A percentile compares a stretch with the other conserved stretches of the same genome.
These are phyloP conservation scores for Phalloptychus januarius DNA, from an alignment of 2,797 vertebrate species.

Conservation along the genomic window DNA sequence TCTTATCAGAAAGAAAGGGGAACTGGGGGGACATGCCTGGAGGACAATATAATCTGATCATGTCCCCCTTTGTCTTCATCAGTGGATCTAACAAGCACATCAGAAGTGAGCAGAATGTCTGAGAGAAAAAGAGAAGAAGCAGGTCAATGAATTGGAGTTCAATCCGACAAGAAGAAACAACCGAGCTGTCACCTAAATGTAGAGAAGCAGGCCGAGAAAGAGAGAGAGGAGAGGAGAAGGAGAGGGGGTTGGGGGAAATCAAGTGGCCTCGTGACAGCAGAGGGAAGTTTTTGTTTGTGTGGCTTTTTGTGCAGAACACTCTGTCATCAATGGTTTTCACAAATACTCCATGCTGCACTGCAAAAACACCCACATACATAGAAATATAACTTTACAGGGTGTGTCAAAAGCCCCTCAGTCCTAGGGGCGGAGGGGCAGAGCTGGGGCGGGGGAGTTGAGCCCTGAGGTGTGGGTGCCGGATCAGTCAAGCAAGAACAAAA, in stretches of 20 bases:
- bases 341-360: slow-evolving; percentile 39
- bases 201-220: slow-evolving; percentile 18
- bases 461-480: slow-evolving; percentile 60
- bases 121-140: slow-evolving; percentile 42
- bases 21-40: slow-evolving; percentile 30
- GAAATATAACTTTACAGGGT: slow-evolving; percentile 57
- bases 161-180: slow-evolving; percentile 16
- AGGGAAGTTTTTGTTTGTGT: slow-evolving; percentile 46
- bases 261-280: slow-evolving; percentile 46
- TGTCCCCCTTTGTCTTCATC: slow-evolving; percentile 33
- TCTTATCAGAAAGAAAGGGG: slow-evolving; percentile 27
- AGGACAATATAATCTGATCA: slow-evolving; percentile 50
- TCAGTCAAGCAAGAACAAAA: slow-evolving; percentile 67
- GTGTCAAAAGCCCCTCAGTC: slow-evolving; percentile 55
- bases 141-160: slow-evolving; percentile 58
- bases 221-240: slow-evolving; percentile 24
- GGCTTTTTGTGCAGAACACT: slow-evolving; percentile 42
- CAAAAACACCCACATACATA: slow-evolving; percentile 36
- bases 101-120: slow-evolving; percentile 35
- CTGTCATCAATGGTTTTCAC: slow-evolving; percentile 50
- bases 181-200: slow-evolving; percentile 21
- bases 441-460: slow-evolving; percentile 20
- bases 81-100: slow-evolving; percentile 39
- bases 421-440: slow-evolving; percentile 6
- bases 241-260: slow-evolving; percentile 28